These are phyloP conservation scores for Drosophila glabriapex DNA, from an alignment of 2,888 invertebrate species.

Conservation along the genomic window DNA sequence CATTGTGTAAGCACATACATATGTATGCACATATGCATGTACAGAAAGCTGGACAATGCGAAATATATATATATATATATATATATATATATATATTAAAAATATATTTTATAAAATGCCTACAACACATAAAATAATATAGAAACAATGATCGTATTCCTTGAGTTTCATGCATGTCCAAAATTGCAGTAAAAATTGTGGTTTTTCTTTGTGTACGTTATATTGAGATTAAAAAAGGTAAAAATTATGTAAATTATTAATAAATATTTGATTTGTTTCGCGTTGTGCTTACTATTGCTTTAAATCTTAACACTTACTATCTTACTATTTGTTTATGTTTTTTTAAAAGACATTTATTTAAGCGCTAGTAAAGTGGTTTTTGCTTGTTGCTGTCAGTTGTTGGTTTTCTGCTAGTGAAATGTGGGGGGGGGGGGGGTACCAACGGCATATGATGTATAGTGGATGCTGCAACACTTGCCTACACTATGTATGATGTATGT, in stretches of 20 bases:
- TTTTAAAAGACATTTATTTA: slow-evolving; percentile 75
- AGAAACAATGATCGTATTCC: slow-evolving; percentile 45
- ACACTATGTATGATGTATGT: slow-evolving; percentile 57
- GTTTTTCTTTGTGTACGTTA: slow-evolving; percentile 46
- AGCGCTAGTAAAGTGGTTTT: slow-evolving; percentile 76
- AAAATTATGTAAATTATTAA: slow-evolving; percentile 71
- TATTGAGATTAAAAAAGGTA: slow-evolving; percentile 64
- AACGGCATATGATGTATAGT: slow-evolving; percentile 59
- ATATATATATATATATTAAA: slow-evolving; percentile 3
- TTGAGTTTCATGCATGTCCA: slow-evolving; percentile 50
- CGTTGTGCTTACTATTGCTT: slow-evolving; percentile 65
- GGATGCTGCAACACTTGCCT: slow-evolving; percentile 69
- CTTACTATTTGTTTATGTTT: slow-evolving; percentile 71
- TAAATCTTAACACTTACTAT: slow-evolving; percentile 77
- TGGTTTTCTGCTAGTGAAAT: slow-evolving; percentile 43
- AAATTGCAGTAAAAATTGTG: slow-evolving; percentile 29
- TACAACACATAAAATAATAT: slow-evolving; percentile 48
- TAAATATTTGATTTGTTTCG: slow-evolving; percentile 75
- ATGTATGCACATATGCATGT: slow-evolving; percentile 1
- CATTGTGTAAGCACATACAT: slow-evolving; percentile 27
- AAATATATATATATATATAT: slow-evolving; percentile 7
- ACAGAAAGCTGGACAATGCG: slow-evolving; percentile 36
- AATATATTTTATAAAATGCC: slow-evolving; percentile 39
- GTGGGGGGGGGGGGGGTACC: slow-evolving; percentile 10
- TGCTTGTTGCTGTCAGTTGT: slow-evolving; percentile 48